Evolutionary conservation across 2,888 invertebrate genomes (phyloP).

Genomic region (Aricia artaxerxes): DNA sequence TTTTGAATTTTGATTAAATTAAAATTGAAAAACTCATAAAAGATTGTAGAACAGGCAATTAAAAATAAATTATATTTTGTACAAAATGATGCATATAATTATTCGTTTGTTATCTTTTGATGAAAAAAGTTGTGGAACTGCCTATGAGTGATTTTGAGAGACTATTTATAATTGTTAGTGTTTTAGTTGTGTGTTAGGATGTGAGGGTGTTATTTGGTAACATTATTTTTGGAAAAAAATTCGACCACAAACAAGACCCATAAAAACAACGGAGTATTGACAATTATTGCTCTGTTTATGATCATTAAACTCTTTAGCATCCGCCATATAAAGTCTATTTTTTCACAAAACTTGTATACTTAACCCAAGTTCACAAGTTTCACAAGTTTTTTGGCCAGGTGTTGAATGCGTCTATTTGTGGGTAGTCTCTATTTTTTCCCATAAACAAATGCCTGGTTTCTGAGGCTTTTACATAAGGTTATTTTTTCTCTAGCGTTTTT

Average conservation of each 20-base stretch:
- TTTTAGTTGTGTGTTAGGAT: slow-evolving; percentile 26
- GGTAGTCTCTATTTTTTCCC: too few species aligned
- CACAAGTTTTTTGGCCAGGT: too few species aligned
- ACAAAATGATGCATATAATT: slow-evolving; percentile 29
- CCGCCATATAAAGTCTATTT: too few species aligned
- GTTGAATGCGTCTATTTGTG: too few species aligned
- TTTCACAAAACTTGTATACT: too few species aligned
- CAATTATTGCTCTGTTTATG: too few species aligned
- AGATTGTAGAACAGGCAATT: neutral
- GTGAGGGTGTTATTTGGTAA: slow-evolving; percentile 1
- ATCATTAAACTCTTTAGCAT: too few species aligned
- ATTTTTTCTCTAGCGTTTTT: too few species aligned
- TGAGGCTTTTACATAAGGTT: too few species aligned
- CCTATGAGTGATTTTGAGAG: slow-evolving; percentile 28
- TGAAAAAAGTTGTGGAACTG: slow-evolving; percentile 2
- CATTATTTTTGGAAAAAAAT: neutral
- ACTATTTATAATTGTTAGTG: slow-evolving; percentile 30
- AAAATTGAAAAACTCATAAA: neutral
- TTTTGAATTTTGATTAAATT: neutral
- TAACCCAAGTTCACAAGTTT: too few species aligned
- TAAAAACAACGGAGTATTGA: too few species aligned
- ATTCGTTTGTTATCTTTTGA: slow-evolving; percentile 23
- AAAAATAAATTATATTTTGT: neutral
- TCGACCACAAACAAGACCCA: neutral
- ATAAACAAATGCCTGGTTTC: too few species aligned